These are phyloP conservation scores for Zygothrica quintamaculata DNA, from an alignment of 2,888 invertebrate species.

Conservation along the genomic window DNA sequence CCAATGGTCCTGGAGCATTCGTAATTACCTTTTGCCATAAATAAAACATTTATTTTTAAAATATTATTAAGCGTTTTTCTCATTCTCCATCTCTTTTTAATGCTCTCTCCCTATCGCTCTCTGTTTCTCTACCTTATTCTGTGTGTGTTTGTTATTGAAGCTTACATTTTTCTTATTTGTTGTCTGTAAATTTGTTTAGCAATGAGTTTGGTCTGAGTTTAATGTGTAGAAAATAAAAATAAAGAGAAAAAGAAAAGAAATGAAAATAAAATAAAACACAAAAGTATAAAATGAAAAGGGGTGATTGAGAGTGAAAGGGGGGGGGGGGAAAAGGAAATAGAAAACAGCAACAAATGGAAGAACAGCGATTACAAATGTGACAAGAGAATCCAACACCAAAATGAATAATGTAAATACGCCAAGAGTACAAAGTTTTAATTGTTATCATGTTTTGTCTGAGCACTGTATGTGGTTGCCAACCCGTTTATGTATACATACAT, in stretches of 20 bases:
- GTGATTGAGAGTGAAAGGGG: too few relatives aligned
- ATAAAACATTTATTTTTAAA: conserved; percentile 76
- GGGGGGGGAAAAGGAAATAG: background rate
- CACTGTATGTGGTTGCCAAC: conserved; percentile 1
- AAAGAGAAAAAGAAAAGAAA: conserved; percentile 18
- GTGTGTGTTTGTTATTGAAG: conserved; percentile 17
- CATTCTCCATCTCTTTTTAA: background rate
- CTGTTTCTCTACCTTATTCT: background rate
- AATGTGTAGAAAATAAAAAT: conserved; percentile 2
- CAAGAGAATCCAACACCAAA: conserved; percentile 75
- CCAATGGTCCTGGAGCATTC: conserved; percentile 23
- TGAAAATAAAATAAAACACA: background rate
- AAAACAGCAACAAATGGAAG: conserved; percentile 28
- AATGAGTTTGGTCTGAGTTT: conserved; percentile 1
- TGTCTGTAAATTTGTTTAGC: conserved; percentile 49
- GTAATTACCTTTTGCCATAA: conserved; percentile 77
- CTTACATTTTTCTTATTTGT: conserved; percentile 20
- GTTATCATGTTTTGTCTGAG: conserved; percentile 78
- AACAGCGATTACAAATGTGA: conserved; percentile 67
- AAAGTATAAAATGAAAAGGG: conserved; percentile 7
- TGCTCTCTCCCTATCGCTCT: background rate
- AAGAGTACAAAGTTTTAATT: conserved; percentile 79
- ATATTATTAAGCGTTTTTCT: conserved; percentile 66
- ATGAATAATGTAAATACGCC: conserved; percentile 80
- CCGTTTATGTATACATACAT: conserved; percentile 4